Evolutionary conservation across 1,140 invertebrate genomes (phyloP), one percentile per base, ranked within the genome.

Genomic region (Drosophila nasuta): DNA sequence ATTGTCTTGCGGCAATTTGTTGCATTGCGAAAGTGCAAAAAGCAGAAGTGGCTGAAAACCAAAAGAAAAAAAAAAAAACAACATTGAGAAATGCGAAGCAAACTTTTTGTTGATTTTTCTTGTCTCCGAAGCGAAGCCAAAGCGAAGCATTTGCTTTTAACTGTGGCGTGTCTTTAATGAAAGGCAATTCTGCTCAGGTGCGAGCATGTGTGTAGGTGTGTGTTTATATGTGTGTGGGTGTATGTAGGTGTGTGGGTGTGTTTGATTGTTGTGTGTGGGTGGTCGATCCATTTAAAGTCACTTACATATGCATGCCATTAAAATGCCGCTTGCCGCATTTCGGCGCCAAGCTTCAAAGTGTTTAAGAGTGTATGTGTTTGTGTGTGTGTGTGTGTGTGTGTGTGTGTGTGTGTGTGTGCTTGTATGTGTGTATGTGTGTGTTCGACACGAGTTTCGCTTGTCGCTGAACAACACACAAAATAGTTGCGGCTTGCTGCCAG

Each of bases 251-350:
- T 33, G 38, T 46, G 56, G 5, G 58, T 15, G 58, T 17, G 17
- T 60, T 52, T 68, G 59, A 15, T 11, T 11, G 28, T 43, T 38
- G 35, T 51, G 59, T 57, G 20, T 60, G 45, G 28, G 35, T 7
- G 54, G 28, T 62, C 41, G 51, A 63, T 68, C 57, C 70, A 59
- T 74, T 62, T 62, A 45, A 48, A 69, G 66, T 33, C 43, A 75
- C 58, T 75, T 75, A 75, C 68, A 64, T 75, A 75, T 75, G 68
- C 62, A 60, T 52, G 57, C 41, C 63, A 73, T 77, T 77, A 77
- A 73, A 77, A 63, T 60, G 64, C 58, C 43, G 43, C 60, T 72
- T 72, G 56, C 20, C 25, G 41, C 59, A 58, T 45, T 60, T 43
- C 13, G 8, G 13, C 35, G 38, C 10, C 28, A 43, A 3, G 7